Evolutionary conservation across 2,113 vertebrate species (phyloP).

Genomic region (Psophia crepitans): DNA sequence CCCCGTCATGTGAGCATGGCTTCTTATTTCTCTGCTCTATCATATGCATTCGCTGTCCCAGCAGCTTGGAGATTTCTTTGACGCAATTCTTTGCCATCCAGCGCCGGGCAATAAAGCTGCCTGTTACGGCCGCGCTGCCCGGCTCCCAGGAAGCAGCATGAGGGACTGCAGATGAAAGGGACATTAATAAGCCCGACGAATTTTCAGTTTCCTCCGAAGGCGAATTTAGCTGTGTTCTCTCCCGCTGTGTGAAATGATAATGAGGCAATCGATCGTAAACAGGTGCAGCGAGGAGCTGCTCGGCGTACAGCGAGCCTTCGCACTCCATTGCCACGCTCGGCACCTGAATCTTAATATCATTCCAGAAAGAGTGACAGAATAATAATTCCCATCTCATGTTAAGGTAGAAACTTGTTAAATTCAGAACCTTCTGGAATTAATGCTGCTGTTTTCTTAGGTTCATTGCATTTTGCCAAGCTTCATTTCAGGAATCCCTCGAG

Average conservation of each 20-base stretch:
- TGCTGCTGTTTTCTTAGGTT: background rate
- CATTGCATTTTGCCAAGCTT: background rate
- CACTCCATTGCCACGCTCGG: background rate
- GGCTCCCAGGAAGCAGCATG: rapidly evolving
- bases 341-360: background rate
- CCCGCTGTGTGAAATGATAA: slow-evolving; percentile 7
- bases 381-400: background rate
- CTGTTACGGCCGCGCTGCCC: rapidly evolving
- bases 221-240: background rate
- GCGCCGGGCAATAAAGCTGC: background rate
- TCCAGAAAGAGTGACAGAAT: background rate
- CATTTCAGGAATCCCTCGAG: background rate
- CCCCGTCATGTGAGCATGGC: rapidly evolving
- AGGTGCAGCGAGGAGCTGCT: background rate
- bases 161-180: background rate
- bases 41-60: rapidly evolving
- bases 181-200: background rate
- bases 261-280: slow-evolving; percentile 36
- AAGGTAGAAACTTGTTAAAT: background rate
- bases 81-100: background rate
- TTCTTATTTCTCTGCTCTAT: background rate
- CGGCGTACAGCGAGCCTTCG: background rate
- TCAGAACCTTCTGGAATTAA: background rate
- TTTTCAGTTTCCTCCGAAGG: background rate
- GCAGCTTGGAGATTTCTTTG: background rate